Percentiles rank a stretch among this genome's conserved stretches.
These are phyloP conservation scores for Galeopterus variegatus DNA, from an alignment of 2,113 vertebrate species.

Conservation along the genomic window DNA sequence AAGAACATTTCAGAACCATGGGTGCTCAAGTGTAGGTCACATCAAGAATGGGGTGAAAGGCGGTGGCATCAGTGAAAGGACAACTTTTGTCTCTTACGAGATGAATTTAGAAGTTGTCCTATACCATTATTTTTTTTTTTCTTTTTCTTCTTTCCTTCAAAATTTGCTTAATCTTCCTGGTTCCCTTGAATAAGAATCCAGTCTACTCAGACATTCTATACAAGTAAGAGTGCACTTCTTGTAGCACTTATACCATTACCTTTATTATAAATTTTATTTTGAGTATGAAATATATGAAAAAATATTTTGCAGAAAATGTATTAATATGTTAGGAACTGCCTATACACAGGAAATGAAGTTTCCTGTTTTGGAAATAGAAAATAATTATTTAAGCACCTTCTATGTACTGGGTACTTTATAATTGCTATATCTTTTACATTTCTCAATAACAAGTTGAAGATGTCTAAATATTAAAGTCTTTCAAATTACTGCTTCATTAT, in stretches of 20 bases:
- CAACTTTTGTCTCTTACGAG: neutral
- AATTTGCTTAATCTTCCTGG: neutral
- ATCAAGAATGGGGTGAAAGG: neutral
- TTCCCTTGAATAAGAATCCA: neutral
- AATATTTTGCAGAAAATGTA: neutral
- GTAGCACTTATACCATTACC: neutral
- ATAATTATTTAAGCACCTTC: neutral
- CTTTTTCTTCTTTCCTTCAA: neutral
- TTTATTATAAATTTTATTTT: neutral
- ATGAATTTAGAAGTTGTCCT: neutral
- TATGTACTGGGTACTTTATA: neutral
- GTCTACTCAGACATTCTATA: neutral
- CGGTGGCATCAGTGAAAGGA: neutral
- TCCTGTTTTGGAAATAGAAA: neutral
- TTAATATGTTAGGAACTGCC: neutral
- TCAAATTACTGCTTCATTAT: neutral
- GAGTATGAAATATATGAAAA: neutral
- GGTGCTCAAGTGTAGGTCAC: neutral
- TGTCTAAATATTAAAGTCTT: neutral
- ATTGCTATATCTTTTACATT: neutral
- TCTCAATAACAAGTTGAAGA: neutral
- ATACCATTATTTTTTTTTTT: fast-evolving
- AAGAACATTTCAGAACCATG: neutral
- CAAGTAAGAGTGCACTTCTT: neutral
- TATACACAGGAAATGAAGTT: neutral